These are phyloP conservation scores for Urocolius indicus DNA, from an alignment of 2,113 vertebrate species.

Conservation along the genomic window DNA sequence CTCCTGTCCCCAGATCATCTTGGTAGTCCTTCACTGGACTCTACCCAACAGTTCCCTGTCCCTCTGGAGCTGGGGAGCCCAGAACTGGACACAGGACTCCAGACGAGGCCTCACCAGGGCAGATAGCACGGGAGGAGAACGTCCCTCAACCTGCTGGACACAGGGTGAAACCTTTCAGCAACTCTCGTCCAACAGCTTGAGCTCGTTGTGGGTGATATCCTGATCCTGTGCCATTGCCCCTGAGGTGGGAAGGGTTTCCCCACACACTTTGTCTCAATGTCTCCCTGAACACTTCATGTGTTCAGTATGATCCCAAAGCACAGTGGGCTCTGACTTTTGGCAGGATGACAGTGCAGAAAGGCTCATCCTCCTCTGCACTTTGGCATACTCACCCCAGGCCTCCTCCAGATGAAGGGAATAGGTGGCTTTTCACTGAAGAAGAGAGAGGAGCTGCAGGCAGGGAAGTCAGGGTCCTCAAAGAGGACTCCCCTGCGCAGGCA, in stretches of 20 bases:
- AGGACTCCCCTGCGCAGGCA: conserved; percentile 79
- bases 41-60: too few relatives aligned
- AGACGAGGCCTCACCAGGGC: too few relatives aligned
- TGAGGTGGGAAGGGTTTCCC: neutral
- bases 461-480: conserved; percentile 91
- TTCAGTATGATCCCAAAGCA: neutral
- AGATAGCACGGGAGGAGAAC: too few relatives aligned
- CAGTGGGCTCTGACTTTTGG: fast-evolving
- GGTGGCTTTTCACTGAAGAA: conserved; percentile 88
- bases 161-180: neutral
- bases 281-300: fast-evolving
- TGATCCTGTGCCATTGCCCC: fast-evolving
- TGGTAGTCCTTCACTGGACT: too few relatives aligned
- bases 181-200: neutral
- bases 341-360: too few relatives aligned
- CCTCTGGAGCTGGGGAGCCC: too few relatives aligned
- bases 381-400: conserved; percentile 81
- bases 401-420: conserved; percentile 89
- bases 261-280: fast-evolving
- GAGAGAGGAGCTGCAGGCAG: conserved; percentile 81
- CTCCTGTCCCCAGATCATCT: too few relatives aligned
- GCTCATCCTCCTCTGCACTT: too few relatives aligned
- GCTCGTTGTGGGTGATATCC: neutral
- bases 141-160: too few relatives aligned
- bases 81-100: too few relatives aligned